Base-by-base conservation (phyloP, 2,113 vertebrate species). In the Epinephelus cyanopodus region DNA sequence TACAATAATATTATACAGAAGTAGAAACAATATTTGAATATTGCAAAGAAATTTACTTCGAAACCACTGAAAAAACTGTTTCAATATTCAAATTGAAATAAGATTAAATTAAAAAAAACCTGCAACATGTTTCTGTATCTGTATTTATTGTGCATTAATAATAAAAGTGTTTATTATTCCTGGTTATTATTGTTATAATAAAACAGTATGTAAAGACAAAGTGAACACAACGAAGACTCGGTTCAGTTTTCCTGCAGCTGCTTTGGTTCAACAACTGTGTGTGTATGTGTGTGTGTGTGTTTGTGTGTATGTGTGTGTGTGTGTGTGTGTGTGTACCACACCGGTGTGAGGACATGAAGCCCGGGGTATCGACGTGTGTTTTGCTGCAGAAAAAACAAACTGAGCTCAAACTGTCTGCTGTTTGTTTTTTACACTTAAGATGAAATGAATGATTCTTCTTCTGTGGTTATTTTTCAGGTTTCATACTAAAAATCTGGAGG, bases 171-270 rank as follows among this genome's bases (percentile, higher is more conserved):
- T 12, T 39, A 39, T 63, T 39, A 19, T 6, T 13, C 29, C 4
- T 29, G 29, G 19, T 3, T 42, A 52, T 52, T 2, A 37, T 33
- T 29, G 1, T 62, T 74, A 3, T 73, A 52, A 37, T 60, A 3
- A 5, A 19, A 8, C 8, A 57, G 9, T 14, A 21, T 62, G 11
- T 50, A 9, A 23, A 33, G 6, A 74, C 29, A 39, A 10, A 37
- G 18, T 58, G 70, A 48, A 64, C 13, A 81, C 74, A 50, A 75
- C 70, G 47, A 76, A 3, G 58, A 60, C 72, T 72, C 61, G 56
- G 71, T 56, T 67, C 52, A 66, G 50, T 60, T 77, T 79, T 54
- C 5, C 72, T 75, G 82, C 72, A 87, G 85, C 85, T 74, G 85
- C 72, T 82, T 70, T 72, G 57, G 79, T 61, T 74, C 61, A 62